Base-by-base conservation (phyloP, 2,888 invertebrate species). In the Acrocera orbiculus region DNA sequence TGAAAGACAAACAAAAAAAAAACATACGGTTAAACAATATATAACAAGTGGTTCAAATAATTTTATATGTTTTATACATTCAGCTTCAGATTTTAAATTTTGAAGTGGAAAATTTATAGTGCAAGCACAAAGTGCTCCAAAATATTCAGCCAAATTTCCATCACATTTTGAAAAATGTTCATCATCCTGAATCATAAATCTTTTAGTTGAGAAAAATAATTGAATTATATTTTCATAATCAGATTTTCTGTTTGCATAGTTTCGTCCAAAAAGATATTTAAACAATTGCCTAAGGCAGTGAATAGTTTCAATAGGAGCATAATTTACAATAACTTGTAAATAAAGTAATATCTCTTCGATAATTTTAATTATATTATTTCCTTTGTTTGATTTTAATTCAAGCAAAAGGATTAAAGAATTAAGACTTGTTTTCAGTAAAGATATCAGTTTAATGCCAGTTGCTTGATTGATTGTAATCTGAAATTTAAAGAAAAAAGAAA, bases 21-120 rank as follows among this genome's bases (percentile, higher is more conserved):
- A n/a, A 43, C 44, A 54, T 53, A 81, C 80, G 69, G 80, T 86
- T 47, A 92, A 64, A 40, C 90, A 79, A 58, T 86, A 83, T 50
- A 95, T 90, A 37, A 95, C 93, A 58, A 93, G 76, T 0, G 90
- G 87, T 56, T 95, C 93, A 62, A 95, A 93, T 47, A 93, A 66
- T 46, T 89, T 70, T 42, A 95, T 92, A 56, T 87, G 52, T 46
- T 48, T 52, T 30, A 48, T 54, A 83, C 42, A 77, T 70, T 45
- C 80, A 76, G 44, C 79, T 63, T 28, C 70, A 58, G 39, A 63
- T 60, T 54, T 72, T 67, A 52, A 47, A 34, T 48, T 46, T 35
- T 41, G 43, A 38, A 47, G 38, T 45, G 51, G 48, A 43, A 54
- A 49, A 42, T 46, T 47, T 42, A 50, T 51, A n/a, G n/a, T n/a